Evolutionary conservation across 1,140 invertebrate genomes (phyloP), one percentile per base, ranked within the genome.

Genomic region (Lerema accius): DNA sequence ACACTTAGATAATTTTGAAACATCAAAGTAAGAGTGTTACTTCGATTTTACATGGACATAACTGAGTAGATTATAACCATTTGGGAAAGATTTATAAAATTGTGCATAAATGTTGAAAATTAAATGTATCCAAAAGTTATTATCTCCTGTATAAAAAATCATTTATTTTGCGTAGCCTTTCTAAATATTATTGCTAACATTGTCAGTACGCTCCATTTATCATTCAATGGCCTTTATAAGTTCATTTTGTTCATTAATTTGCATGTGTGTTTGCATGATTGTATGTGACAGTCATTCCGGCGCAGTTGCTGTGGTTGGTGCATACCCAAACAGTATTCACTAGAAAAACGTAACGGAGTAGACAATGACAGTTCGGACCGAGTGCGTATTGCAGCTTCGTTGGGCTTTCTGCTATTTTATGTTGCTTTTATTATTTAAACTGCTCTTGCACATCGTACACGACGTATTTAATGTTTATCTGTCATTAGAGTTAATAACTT

Each of bases 241-340:
- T 37, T 37, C 56, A 46, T 69, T 74, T 55, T 66, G 50, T 63
- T 65, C 39, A 46, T 35, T 53, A 49, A 40, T 68, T 65, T 78
- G 82, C 78, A 80, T 87, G 74, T 76, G 63, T 85, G 78, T 82
- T 53, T 81, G 84, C 82, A 87, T 85, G 83, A 65, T 79, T 81
- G 82, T 85, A 71, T 82, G 75, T 80, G 72, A 71, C 85, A 90
- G 87, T 86, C 82, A 56, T 72, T 86, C 65, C 84, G 84, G 76
- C 83, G 86, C 63, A 72, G 83, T 42, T 89, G 85, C 84, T 88
- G 87, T 72, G 71, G 75, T 43, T 89, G 83, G 86, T 90, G 86
- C 70, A 67, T 85, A 67, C 66, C 74, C 43, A 74, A 73, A 66
- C 77, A 76, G 55, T 69, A 61, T 70, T 73, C 82, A 50, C 67